Conservation (phyloP, 2,113 vertebrate genomes). For the Peromyscus californicus region DNA sequence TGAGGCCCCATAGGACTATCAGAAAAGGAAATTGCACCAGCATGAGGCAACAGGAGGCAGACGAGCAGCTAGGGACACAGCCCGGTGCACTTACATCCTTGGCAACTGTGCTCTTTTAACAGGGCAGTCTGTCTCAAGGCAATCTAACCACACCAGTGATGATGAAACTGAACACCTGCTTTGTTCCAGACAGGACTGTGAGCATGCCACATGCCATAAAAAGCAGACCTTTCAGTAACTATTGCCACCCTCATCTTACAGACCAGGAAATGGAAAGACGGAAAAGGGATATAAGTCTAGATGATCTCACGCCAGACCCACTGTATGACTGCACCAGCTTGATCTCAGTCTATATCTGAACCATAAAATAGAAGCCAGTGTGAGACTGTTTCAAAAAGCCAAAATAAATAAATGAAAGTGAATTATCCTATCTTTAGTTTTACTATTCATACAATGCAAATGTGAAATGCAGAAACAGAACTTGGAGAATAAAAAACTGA, state of each 20-base stretch:
- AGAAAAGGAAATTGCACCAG: conserved; percentile 52
- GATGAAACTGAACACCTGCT: not conserved
- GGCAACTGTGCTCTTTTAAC: not conserved
- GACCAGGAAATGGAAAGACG: conserved; percentile 30
- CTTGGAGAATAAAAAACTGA: not conserved
- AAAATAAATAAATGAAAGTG: not conserved
- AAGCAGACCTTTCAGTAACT: conserved; percentile 21
- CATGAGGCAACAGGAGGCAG: conserved; percentile 14
- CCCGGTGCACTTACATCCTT: not conserved
- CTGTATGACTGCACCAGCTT: not conserved
- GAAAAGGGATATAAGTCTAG: not conserved
- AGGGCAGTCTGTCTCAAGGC: not conserved
- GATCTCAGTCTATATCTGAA: not conserved
- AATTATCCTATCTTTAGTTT: not conserved
- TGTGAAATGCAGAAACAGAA: not conserved
- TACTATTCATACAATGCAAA: not conserved
- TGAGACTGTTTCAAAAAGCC: not conserved
- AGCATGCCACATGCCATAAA: conserved; percentile 1
- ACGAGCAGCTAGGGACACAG: not conserved
- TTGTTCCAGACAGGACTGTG: not conserved
- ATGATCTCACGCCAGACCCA: not conserved
- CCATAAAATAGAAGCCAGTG: not conserved
- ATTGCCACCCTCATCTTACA: conserved; percentile 32
- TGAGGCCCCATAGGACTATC: conserved; percentile 17
- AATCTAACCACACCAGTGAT: not conserved